Evolutionary conservation across 2,113 vertebrate species (phyloP).

Genomic region (Galbula dea): DNA sequence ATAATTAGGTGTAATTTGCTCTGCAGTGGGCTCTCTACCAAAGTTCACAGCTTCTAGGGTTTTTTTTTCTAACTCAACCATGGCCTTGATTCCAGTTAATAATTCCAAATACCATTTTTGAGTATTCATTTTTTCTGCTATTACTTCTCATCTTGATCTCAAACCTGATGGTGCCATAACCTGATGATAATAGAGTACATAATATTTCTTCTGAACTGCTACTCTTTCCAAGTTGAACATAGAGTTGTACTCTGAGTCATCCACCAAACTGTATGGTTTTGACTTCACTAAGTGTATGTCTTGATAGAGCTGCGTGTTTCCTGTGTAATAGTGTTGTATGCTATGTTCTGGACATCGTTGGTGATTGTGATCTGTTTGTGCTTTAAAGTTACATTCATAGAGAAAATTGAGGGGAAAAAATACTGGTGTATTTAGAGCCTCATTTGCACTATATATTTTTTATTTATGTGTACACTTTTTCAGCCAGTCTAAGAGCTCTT

Average conservation of each 20-base stretch:
- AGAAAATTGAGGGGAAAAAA: background rate
- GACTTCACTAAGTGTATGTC: background rate
- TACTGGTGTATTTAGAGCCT: background rate
- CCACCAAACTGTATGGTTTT: background rate
- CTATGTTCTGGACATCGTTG: background rate
- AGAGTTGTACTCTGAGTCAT: background rate
- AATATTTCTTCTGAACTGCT: background rate
- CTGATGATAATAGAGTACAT: background rate
- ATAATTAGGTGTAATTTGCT: background rate
- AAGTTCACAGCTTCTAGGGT: background rate
- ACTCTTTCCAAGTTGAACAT: background rate
- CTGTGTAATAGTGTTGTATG: background rate
- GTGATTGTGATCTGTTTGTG: background rate
- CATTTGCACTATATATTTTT: background rate
- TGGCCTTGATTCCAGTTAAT: background rate
- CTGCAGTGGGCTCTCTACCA: background rate
- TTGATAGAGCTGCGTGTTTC: background rate
- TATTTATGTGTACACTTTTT: rapidly evolving
- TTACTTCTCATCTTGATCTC: background rate
- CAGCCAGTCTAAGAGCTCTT: background rate
- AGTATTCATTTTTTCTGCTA: background rate
- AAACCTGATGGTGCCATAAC: background rate
- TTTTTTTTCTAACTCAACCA: background rate
- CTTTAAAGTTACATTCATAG: background rate
- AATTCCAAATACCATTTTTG: background rate